Evolutionary conservation across 2,113 vertebrate genomes (phyloP).

Genomic region (Alligator sinensis): DNA sequence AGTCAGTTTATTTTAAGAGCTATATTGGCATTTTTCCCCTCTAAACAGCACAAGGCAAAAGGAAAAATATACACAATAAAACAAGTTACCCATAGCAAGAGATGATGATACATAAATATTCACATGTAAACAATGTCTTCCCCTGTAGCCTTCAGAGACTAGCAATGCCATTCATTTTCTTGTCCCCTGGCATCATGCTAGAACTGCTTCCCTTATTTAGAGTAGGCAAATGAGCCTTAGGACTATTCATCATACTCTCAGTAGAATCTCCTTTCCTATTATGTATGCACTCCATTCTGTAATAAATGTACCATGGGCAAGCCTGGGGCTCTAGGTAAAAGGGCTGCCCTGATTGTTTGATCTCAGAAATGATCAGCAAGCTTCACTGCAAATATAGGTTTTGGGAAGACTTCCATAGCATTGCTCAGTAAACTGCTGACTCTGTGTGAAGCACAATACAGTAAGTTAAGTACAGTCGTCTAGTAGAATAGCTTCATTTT

Average conservation of each 20-base stretch:
- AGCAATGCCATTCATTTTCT: constrained; percentile 27
- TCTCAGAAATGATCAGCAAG: neutral
- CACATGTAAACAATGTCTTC: neutral
- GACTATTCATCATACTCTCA: constrained; percentile 31
- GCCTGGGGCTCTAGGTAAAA: neutral
- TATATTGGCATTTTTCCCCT: neutral
- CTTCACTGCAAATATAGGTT: neutral
- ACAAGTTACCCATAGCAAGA: constrained; percentile 25
- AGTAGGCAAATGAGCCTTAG: neutral
- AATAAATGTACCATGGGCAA: constrained; percentile 25
- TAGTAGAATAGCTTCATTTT: neutral
- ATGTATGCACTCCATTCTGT: constrained; percentile 21
- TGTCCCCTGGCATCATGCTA: constrained; percentile 7
- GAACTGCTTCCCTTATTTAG: constrained; percentile 37
- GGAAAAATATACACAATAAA: neutral
- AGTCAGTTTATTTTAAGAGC: neutral
- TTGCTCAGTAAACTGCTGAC: neutral
- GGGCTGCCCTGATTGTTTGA: neutral
- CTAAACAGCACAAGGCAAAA: neutral
- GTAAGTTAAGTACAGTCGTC: neutral
- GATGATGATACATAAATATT: constrained; percentile 15
- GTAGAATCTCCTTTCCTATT: constrained; percentile 35
- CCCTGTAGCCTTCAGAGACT: neutral
- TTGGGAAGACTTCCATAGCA: neutral
- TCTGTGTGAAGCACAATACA: accelerated